Percentiles rank a stretch among this genome's conserved stretches.
Evolutionary conservation across 2,888 invertebrate genomes (phyloP).

Genomic region (Serrognathus titanus): DNA sequence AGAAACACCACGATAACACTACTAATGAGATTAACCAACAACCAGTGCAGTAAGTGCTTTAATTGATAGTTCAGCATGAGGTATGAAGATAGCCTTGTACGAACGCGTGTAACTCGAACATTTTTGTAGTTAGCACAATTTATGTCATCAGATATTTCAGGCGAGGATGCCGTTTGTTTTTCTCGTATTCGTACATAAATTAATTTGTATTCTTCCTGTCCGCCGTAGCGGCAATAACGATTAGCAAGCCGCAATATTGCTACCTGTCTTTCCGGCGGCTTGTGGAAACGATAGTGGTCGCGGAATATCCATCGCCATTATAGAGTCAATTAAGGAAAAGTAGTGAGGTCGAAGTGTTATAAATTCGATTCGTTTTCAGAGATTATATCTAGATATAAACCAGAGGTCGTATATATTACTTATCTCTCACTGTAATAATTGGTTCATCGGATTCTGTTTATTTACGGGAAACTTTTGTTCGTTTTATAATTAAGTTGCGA

Average conservation of each 20-base stretch:
- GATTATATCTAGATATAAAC: constrained; percentile 7
- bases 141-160: constrained; percentile 10
- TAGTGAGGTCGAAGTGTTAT: neutral
- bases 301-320: neutral
- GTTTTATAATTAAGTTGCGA: too few relatives aligned
- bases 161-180: constrained; percentile 6
- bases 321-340: constrained; percentile 11
- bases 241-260: neutral
- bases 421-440: neutral
- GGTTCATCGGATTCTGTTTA: neutral
- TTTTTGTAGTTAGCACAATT: constrained; percentile 13
- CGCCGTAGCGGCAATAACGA: neutral
- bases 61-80: constrained; percentile 45
- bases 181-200: neutral
- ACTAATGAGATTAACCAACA: constrained; percentile 49
- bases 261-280: constrained; percentile 8
- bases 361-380: constrained; percentile 9
- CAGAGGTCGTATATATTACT: neutral
- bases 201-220: neutral
- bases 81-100: constrained; percentile 46
- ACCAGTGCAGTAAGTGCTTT: constrained; percentile 39
- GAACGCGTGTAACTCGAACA: constrained; percentile 23
- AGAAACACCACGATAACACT: constrained; percentile 46
- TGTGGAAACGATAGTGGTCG: neutral
- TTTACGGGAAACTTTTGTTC: too few relatives aligned